These are phyloP conservation scores for Alaudala cheleensis DNA, from an alignment of 2,113 vertebrate genomes.

Conservation along the genomic window DNA sequence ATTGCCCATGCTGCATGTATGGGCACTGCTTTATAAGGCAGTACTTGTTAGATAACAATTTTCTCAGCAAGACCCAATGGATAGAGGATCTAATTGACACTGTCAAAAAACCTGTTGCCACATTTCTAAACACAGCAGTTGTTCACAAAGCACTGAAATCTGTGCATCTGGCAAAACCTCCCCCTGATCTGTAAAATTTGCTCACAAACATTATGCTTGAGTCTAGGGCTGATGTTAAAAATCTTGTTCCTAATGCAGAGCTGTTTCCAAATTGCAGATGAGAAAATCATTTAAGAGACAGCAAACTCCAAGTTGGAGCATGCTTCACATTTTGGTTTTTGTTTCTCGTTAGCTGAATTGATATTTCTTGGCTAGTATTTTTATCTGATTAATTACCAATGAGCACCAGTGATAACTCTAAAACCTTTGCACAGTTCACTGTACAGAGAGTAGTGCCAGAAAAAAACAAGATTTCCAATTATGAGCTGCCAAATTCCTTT, in stretches of 20 bases:
- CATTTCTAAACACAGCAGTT: slow-evolving; percentile 34
- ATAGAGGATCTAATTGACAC: slow-evolving; percentile 39
- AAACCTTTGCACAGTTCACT: not conserved
- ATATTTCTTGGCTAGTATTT: slow-evolving; percentile 27
- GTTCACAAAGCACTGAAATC: slow-evolving; percentile 14
- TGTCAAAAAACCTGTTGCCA: slow-evolving; percentile 35
- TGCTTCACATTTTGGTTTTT: not conserved
- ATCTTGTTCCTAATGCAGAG: not conserved
- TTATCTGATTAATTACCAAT: slow-evolving; percentile 25
- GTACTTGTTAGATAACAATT: not conserved
- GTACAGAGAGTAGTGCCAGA: not conserved
- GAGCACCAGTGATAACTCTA: not conserved
- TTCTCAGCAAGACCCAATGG: slow-evolving; percentile 12
- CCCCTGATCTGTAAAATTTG: slow-evolving; percentile 28
- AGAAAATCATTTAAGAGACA: not conserved
- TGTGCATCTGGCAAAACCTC: not conserved
- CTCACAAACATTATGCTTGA: not conserved
- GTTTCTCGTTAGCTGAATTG: not conserved
- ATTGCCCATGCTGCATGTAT: not conserved
- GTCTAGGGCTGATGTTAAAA: not conserved
- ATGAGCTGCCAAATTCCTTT: slow-evolving; percentile 41
- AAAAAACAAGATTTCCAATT: slow-evolving; percentile 35
- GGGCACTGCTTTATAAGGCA: not conserved
- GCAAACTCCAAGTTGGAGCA: not conserved
- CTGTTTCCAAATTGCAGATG: not conserved